Base-by-base conservation (phyloP, 1,140 invertebrate species). In the Drosophila insularis region DNA sequence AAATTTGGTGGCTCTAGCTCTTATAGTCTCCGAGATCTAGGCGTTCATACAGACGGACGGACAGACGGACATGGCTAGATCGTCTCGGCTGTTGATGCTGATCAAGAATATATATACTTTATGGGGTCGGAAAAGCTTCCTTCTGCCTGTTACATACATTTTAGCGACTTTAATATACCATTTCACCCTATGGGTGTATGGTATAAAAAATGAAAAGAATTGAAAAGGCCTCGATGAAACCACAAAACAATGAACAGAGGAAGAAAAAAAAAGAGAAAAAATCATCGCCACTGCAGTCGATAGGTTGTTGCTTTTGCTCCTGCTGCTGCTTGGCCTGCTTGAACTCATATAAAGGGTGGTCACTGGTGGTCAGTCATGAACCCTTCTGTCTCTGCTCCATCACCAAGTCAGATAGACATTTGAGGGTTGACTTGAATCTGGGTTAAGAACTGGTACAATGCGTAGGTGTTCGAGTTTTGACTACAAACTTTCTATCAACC, bases 241-340 rank as follows among this genome's bases (percentile, higher is more conserved):
- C 85, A 80, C 82, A 84, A 75, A 80, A 81, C 76, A 82, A 78
- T 76, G 71, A 74, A 62, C 50, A 76, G 63, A 61, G 81, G 62
- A 66, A 71, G 32, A 65, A 17, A 79, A 64, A 81, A 65, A 69
- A 71, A 17, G 43, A 55, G 46, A 58, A 66, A 55, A 63, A 86
- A 81, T 70, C 70, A 80, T 74, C 64, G 77, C 46, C 61, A 74
- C 56, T 62, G 74, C 78, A 87, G 66, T 65, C 63, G 67, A 61
- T 76, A 69, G 71, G 78, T 21, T 21, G 43, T n/a, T 50, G 17
- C 17, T 27, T 27, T 5, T 46, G 43, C 43, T n/a, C n/a, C n/a
- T 21, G n/a, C 43, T 50, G 70, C 81, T 77, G 68, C 64, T 37
- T 10, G 11, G 70, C 65, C 74, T 50, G 10, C 43, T 50, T 50